Evolutionary conservation across 2,888 invertebrate species (phyloP).

Genomic region (Morpho helenor): DNA sequence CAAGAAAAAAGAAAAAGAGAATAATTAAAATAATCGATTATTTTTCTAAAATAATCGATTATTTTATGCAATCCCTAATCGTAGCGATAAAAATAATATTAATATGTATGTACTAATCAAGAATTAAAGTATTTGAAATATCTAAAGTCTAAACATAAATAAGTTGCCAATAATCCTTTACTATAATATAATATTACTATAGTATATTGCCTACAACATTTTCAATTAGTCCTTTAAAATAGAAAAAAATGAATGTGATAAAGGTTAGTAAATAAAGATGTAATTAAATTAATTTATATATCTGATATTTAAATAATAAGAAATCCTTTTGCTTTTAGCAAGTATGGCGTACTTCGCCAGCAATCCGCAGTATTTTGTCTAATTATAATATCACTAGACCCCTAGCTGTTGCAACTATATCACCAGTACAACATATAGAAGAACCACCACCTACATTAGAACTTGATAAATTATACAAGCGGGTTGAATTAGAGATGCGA

Average conservation of each 20-base stretch:
- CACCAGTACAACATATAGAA: constrained; percentile 40
- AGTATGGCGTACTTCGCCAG: constrained; percentile 48
- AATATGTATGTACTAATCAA: too few species aligned
- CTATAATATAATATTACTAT: too few species aligned
- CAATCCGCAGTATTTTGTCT: constrained; percentile 35
- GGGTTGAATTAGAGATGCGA: constrained; percentile 90
- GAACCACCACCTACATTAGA: constrained; percentile 47
- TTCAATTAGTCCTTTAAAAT: too few species aligned
- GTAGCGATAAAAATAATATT: too few species aligned
- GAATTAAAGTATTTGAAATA: too few species aligned
- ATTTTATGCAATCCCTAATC: too few species aligned
- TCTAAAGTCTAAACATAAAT: too few species aligned
- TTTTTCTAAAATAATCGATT: too few species aligned
- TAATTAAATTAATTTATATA: neutral
- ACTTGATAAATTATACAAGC: constrained; percentile 88
- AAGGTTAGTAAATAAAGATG: constrained; percentile 24
- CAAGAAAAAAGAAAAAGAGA: too few species aligned
- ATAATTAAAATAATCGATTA: too few species aligned
- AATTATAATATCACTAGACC: constrained; percentile 40
- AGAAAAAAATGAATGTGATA: constrained; percentile 31
- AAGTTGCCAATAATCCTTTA: too few species aligned
- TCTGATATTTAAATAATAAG: constrained; percentile 2
- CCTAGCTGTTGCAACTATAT: constrained; percentile 38
- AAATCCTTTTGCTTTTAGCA: constrained; percentile 38
- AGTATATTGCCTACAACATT: too few species aligned